A percentile compares a stretch with the other conserved stretches of the same genome.
These are phyloP conservation scores for Loris lydekkerianus DNA, from an alignment of 2,797 vertebrate species.

Conservation along the genomic window DNA sequence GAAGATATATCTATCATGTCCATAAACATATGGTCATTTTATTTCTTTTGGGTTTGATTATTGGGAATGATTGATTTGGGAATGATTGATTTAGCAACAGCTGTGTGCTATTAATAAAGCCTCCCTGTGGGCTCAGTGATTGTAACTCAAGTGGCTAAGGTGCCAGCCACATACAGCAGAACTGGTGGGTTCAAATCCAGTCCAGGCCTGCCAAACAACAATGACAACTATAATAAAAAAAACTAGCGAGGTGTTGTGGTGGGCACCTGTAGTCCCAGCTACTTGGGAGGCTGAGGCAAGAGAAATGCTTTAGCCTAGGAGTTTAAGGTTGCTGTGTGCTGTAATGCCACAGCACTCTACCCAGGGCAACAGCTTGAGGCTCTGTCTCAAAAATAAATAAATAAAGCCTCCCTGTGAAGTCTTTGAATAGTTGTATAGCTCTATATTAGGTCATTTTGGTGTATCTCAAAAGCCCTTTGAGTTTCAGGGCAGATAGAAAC, in stretches of 20 bases:
- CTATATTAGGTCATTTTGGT: slow-evolving; percentile 9
- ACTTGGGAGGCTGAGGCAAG: no score
- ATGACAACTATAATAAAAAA: no score
- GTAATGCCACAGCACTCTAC: no score
- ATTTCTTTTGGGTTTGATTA: slow-evolving; percentile 46
- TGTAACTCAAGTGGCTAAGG: no score
- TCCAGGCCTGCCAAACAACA: no score
- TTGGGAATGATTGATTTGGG: not conserved
- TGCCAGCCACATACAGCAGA: no score
- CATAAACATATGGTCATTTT: slow-evolving; percentile 12
- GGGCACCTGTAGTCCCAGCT: no score
- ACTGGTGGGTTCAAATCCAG: no score
- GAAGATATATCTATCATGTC: not conserved
- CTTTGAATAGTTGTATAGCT: not conserved
- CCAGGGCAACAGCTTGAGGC: no score
- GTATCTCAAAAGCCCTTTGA: not conserved
- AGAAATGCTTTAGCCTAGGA: no score
- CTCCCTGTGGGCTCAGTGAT: not conserved
- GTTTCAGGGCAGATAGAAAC: slow-evolving; percentile 1
- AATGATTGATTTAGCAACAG: slow-evolving; percentile 18
- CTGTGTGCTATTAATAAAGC: slow-evolving; percentile 12
- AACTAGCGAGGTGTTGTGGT: no score
- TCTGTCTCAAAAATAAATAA: not conserved
- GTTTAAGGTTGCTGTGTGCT: no score
- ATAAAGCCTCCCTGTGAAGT: slow-evolving; percentile 18